Conservation (phyloP, 2,113 vertebrate genomes). For the Leucopsar rothschildi region DNA sequence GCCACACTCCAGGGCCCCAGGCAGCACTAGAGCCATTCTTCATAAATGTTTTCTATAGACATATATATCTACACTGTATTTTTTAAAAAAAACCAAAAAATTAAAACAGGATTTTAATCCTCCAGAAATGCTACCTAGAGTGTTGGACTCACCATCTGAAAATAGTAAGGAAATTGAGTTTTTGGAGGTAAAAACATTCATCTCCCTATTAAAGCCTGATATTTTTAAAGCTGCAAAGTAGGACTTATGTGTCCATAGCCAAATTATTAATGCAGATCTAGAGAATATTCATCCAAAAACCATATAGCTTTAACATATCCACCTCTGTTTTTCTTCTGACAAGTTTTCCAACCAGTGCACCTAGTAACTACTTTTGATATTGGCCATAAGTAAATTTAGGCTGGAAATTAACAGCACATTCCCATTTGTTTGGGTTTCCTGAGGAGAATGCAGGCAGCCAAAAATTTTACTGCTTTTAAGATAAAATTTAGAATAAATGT, state of each 20-base stretch:
- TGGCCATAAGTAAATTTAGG: background rate
- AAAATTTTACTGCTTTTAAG: background rate
- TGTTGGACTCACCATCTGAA: background rate
- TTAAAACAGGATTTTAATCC: background rate
- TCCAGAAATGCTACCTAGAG: background rate
- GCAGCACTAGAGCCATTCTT: background rate
- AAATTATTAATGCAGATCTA: constrained; percentile 48
- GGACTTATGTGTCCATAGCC: background rate
- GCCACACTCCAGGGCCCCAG: background rate
- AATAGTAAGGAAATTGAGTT: background rate
- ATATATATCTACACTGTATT: background rate
- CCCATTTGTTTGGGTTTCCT: background rate
- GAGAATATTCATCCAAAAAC: background rate
- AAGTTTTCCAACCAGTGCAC: background rate
- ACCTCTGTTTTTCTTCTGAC: background rate
- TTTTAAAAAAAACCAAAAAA: background rate
- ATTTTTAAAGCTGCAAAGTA: background rate
- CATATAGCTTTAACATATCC: constrained; percentile 3
- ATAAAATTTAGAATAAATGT: background rate
- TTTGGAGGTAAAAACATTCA: background rate
- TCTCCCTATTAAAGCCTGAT: background rate
- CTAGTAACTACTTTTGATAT: constrained; percentile 3
- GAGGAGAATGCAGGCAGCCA: background rate
- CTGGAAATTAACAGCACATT: background rate
- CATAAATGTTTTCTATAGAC: background rate